Conservation (phyloP, 2,113 vertebrate species). For the Amphiprion ocellaris region DNA sequence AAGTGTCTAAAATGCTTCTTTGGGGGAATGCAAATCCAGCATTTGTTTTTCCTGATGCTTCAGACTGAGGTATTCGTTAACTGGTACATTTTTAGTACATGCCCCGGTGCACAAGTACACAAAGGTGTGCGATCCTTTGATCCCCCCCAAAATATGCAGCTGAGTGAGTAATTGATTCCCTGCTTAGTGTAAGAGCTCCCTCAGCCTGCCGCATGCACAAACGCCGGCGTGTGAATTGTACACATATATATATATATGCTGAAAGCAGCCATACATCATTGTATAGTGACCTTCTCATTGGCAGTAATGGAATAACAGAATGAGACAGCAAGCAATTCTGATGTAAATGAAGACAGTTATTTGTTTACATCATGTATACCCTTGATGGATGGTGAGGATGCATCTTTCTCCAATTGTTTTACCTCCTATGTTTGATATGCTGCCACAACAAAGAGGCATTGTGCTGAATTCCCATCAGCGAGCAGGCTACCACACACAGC, state of each 20-base stretch:
- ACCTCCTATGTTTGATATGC: conserved; percentile 61
- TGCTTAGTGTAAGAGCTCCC: conserved; percentile 45
- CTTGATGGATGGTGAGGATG: conserved; percentile 33
- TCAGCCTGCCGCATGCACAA: neutral
- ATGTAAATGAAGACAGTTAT: conserved; percentile 75
- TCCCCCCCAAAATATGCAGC: conserved; percentile 56
- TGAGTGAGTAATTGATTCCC: conserved; percentile 73
- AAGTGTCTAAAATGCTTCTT: conserved; percentile 63
- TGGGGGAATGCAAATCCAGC: conserved; percentile 49
- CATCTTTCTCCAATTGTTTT: conserved; percentile 56
- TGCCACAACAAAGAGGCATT: conserved; percentile 60
- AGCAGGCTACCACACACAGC: conserved; percentile 42
- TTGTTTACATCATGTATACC: conserved; percentile 63
- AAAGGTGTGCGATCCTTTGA: conserved; percentile 73
- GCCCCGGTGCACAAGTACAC: conserved; percentile 44
- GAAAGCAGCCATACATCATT: conserved; percentile 52
- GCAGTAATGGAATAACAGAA: conserved; percentile 61
- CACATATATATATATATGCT: no score
- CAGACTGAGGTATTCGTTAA: conserved; percentile 53
- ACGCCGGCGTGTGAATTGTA: neutral
- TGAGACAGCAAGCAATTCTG: conserved; percentile 51
- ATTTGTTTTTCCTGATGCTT: conserved; percentile 62
- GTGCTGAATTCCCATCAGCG: conserved; percentile 56
- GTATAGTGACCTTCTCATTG: conserved; percentile 55
- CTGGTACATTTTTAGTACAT: conserved; percentile 70